These are phyloP conservation scores for Diarsia brunnea DNA, from an alignment of 2,888 invertebrate species.

Conservation along the genomic window DNA sequence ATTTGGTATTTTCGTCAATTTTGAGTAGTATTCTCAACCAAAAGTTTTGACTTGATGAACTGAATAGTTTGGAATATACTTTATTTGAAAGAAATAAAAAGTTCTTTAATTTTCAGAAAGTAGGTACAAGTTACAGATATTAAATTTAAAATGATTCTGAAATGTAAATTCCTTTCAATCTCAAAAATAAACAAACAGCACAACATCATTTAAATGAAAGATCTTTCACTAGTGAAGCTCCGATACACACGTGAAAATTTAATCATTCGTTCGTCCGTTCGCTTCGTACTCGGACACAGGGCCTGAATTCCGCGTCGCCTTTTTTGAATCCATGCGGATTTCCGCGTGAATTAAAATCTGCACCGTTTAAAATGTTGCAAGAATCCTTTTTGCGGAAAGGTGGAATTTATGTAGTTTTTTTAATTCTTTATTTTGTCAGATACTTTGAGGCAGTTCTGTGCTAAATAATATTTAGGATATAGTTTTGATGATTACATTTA, in stretches of 20 bases:
- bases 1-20: background rate
- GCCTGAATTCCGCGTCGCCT: conserved; percentile 50
- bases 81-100: no score
- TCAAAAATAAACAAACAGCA: background rate
- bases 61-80: no score
- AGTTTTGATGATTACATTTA: background rate
- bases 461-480: background rate
- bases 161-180: background rate
- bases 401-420: background rate
- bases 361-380: conserved; percentile 49
- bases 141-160: no score
- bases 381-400: conserved; percentile 17
- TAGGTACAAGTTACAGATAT: no score
- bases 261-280: conserved; percentile 62
- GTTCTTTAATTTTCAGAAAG: no score
- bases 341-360: conserved; percentile 59
- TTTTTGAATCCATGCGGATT: conserved; percentile 67
- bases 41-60: background rate
- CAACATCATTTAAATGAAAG: conserved; percentile 25
- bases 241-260: conserved; percentile 71
- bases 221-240: conserved; percentile 22
- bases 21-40: background rate
- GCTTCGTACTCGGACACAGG: conserved; percentile 38
- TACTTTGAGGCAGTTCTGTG: background rate
- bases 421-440: background rate